Evolutionary conservation across 1,140 invertebrate species (phyloP).

Genomic region (Atta texana): DNA sequence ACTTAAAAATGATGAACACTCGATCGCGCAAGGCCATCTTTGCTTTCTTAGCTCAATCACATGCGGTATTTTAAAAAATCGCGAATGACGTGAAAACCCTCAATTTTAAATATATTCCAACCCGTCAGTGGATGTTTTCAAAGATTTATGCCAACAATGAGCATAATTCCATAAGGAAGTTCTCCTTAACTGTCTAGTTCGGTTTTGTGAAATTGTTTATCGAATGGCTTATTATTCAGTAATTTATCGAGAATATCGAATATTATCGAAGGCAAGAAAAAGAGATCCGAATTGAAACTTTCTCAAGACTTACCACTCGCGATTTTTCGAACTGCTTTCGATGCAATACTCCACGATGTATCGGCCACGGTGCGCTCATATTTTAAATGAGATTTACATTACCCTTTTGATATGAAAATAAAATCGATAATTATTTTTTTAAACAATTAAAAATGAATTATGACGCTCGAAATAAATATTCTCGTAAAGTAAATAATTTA

Average conservation of each 20-base stretch:
- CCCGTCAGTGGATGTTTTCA: background rate
- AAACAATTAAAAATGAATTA: background rate
- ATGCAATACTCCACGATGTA: constrained; percentile 88
- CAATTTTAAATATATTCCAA: constrained; percentile 30
- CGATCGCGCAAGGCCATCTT: background rate
- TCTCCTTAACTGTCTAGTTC: background rate
- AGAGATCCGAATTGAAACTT: background rate
- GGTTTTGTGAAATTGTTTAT: background rate
- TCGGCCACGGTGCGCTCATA: constrained; percentile 89
- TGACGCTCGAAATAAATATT: background rate
- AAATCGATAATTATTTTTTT: constrained; percentile 8
- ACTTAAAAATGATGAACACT: background rate
- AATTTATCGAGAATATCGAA: background rate
- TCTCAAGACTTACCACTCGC: constrained; percentile 62
- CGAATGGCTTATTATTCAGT: background rate
- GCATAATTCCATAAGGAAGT: background rate
- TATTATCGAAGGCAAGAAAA: background rate
- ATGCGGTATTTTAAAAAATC: constrained; percentile 29
- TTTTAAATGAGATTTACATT: constrained; percentile 41
- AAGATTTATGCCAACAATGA: constrained; percentile 20
- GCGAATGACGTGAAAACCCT: background rate
- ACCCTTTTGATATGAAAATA: background rate
- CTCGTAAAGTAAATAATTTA: background rate
- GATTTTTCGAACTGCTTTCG: constrained; percentile 74
- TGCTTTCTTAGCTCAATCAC: constrained; percentile 4